Percentiles rank a stretch among this genome's conserved stretches.
phyloP scores from a whole-genome alignment of 2,113 vertebrate species.

The Varanus salvator region DNA sequence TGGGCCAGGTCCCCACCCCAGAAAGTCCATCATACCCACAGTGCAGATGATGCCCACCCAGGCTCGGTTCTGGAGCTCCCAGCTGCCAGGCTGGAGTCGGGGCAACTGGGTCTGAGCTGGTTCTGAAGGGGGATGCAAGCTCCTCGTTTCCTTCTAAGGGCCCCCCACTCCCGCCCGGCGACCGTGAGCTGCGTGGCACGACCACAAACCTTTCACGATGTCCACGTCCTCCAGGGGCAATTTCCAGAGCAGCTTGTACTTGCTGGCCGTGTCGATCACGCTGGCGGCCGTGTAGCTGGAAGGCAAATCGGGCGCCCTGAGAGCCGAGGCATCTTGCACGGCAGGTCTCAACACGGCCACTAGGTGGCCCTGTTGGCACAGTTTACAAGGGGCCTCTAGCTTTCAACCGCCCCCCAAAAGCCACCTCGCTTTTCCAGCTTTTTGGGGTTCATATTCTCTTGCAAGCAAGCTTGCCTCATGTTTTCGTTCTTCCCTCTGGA shows the following conservation, averaged over 20 bases:
- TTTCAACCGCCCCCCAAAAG: no score
- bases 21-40: no score
- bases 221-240: slow-evolving; percentile 93
- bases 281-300: slow-evolving; percentile 92
- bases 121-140: background rate
- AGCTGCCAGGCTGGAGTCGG: background rate
- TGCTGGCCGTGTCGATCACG: slow-evolving; percentile 95
- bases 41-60: no score
- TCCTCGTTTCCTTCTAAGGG: background rate
- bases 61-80: background rate
- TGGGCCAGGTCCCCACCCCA: background rate
- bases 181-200: background rate
- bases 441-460: background rate
- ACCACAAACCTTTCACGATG: slow-evolving; percentile 90
- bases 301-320: background rate
- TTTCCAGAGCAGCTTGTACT: slow-evolving; percentile 98
- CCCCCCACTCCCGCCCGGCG: no score
- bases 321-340: background rate
- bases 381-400: no score
- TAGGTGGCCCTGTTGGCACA: background rate
- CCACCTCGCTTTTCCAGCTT: no score
- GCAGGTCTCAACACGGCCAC: background rate
- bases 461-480: background rate
- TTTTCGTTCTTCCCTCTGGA: background rate
- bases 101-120: background rate